phyloP scores from a whole-genome alignment of 2,797 vertebrate genomes.

The Pseudomugil gertrudae region DNA sequence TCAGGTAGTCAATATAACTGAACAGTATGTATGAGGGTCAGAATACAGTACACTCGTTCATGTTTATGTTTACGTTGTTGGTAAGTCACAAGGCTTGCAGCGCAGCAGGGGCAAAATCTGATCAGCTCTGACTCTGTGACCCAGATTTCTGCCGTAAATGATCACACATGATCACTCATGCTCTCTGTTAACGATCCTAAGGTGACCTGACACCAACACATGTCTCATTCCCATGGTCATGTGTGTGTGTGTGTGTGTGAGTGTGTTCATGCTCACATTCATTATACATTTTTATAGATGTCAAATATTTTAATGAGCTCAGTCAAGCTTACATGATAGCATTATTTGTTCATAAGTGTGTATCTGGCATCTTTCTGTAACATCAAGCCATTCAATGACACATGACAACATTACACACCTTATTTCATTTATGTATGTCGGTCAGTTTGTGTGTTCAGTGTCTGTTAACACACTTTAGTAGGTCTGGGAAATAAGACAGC shows the following conservation, averaged over 20 bases:
- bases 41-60: background rate
- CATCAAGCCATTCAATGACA: constrained; percentile 47
- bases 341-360: constrained; percentile 21
- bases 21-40: background rate
- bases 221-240: constrained; percentile 50
- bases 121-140: constrained; percentile 43
- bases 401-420: constrained; percentile 4
- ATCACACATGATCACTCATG: constrained; percentile 51
- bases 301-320: constrained; percentile 26
- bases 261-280: background rate
- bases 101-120: constrained; percentile 9
- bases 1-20: constrained; percentile 15
- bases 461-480: constrained; percentile 56
- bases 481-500: constrained; percentile 81
- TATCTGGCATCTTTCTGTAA: constrained; percentile 30
- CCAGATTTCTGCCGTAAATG: constrained; percentile 52
- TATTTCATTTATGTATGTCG: background rate
- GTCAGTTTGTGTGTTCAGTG: constrained; percentile 21
- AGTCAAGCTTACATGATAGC: constrained; percentile 43
- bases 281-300: constrained; percentile 16
- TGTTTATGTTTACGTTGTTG: constrained; percentile 7
- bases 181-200: constrained; percentile 26
- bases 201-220: constrained; percentile 56
- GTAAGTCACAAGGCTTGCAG: background rate
- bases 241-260: constrained; percentile 17